These are phyloP conservation scores for Pelvicachromis taeniatus DNA, from an alignment of 2,113 vertebrate species.

Conservation along the genomic window DNA sequence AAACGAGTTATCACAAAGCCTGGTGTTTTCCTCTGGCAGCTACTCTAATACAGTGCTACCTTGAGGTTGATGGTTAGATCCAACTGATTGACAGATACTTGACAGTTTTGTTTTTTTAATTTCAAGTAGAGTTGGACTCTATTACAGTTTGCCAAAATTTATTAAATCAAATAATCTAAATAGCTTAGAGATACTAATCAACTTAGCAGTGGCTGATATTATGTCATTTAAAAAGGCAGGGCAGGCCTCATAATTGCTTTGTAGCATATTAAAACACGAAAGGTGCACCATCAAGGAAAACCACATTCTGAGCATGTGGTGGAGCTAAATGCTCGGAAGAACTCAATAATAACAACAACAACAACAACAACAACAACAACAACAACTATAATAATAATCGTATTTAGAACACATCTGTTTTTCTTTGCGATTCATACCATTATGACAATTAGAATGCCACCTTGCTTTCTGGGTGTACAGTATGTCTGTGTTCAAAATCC, in stretches of 20 bases:
- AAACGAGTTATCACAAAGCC: not conserved
- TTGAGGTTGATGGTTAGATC: not conserved
- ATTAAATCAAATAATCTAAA: not conserved
- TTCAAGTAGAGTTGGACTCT: not conserved
- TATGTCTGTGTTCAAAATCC: not conserved
- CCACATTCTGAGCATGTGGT: not conserved
- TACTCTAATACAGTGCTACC: not conserved
- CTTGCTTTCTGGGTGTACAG: not conserved
- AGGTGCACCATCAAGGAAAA: not conserved
- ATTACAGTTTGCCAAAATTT: not conserved
- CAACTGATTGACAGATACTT: not conserved
- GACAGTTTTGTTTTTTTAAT: not conserved
- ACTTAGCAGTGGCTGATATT: not conserved
- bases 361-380: no score
- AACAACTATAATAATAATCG: not conserved
- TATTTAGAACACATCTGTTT: not conserved
- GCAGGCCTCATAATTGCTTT: not conserved
- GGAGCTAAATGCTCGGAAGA: constrained; percentile 9
- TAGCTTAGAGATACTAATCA: not conserved
- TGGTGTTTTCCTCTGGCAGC: not conserved
- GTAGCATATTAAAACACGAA: not conserved
- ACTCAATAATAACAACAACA: not conserved
- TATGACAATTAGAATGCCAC: not conserved
- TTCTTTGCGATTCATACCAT: not conserved
- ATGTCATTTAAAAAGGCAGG: not conserved